Evolutionary conservation across 2,113 vertebrate genomes (phyloP), one percentile per base, ranked within the genome.

Genomic region (Sturnus vulgaris): DNA sequence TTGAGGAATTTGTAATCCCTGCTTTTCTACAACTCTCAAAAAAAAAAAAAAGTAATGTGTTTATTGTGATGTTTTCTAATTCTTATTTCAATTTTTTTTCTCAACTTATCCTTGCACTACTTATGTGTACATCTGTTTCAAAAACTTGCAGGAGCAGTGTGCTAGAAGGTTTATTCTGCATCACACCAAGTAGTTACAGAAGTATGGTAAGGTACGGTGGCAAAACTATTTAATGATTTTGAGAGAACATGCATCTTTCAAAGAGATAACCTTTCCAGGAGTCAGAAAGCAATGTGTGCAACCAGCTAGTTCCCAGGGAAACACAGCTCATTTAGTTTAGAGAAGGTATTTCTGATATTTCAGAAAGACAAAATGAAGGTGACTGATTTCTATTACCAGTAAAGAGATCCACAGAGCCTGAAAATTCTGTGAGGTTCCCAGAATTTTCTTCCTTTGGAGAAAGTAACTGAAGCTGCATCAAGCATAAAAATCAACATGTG

Each of bases 181-280:
- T 92, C 64, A 77, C 59, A 91, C 56, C 84, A 96, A 93, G 94
- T 39, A 91, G 60, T 89, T 93, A 82, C 50, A 87, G 61, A 96
- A 92, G 79, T 47, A 72, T 42, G 44, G 27, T 42, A 42, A 42
- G 40, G 40, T 42, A 42, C 40, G 15, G 15, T 40, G 63, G 88
- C 47, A 96, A 91, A 83, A 75, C 25, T 59, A 95, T 78, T 76
- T 77, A 81, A 82, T 42, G 24, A 49, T 95, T 92, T 94, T 91
- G 80, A 94, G 82, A 15, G 39, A 82, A 37, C 2, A 5, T 15
- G 10, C 18, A 5, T 4, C 22, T 86, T 46, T 96, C 82, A 94
- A 90, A 92, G 77, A 92, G 25, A 39, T 21, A 95, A 88, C 27
- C 31, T 40, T 28, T 75, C 9, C 23, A 90, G 23, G 10, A 30